A percentile compares a stretch with the other conserved stretches of the same genome.
Evolutionary conservation across 2,888 invertebrate genomes (phyloP).

Genomic region (Drosophila ezoana): DNA sequence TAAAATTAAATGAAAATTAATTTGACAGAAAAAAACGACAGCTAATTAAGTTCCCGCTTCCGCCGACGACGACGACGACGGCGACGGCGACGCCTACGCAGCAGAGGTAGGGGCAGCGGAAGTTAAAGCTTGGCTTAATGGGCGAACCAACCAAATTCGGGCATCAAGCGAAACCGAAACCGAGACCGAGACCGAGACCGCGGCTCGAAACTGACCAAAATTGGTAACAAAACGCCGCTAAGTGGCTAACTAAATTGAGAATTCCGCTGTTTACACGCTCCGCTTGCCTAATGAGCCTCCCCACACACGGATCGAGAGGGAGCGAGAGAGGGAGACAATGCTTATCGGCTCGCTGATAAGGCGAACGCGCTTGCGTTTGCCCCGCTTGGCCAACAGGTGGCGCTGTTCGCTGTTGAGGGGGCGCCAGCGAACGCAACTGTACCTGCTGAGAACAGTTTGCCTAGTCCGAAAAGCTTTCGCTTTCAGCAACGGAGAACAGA

Average conservation of each 20-base stretch:
- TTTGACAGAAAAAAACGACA: slow-evolving; percentile 52
- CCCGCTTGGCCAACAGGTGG: slow-evolving; percentile 33
- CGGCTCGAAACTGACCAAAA: slow-evolving; percentile 34
- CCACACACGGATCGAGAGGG: too few relatives aligned
- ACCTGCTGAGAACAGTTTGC: slow-evolving; percentile 14
- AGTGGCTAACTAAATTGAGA: slow-evolving; percentile 69
- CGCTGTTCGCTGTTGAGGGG: slow-evolving; percentile 13
- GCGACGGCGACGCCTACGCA: slow-evolving; percentile 29
- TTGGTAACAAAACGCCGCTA: slow-evolving; percentile 69
- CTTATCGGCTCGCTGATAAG: slow-evolving; percentile 10
- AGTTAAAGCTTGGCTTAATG: slow-evolving; percentile 73
- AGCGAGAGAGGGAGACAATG: too few relatives aligned
- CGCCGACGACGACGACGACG: slow-evolving; percentile 15
- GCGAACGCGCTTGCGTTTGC: background rate
- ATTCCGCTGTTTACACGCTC: slow-evolving; percentile 76
- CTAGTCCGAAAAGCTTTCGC: slow-evolving; percentile 31
- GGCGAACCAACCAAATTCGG: slow-evolving; percentile 61
- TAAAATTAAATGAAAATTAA: slow-evolving; percentile 76
- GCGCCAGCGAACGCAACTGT: slow-evolving; percentile 37
- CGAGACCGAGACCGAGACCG: slow-evolving; percentile 16
- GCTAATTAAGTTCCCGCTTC: slow-evolving; percentile 70
- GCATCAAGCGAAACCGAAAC: slow-evolving; percentile 61
- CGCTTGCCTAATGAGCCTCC: slow-evolving; percentile 70
- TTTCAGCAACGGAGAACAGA: slow-evolving; percentile 21
- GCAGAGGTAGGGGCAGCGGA: slow-evolving; percentile 51